phyloP scores from a whole-genome alignment of 2,888 invertebrate species.

The Cyrtodaria siliqua region DNA sequence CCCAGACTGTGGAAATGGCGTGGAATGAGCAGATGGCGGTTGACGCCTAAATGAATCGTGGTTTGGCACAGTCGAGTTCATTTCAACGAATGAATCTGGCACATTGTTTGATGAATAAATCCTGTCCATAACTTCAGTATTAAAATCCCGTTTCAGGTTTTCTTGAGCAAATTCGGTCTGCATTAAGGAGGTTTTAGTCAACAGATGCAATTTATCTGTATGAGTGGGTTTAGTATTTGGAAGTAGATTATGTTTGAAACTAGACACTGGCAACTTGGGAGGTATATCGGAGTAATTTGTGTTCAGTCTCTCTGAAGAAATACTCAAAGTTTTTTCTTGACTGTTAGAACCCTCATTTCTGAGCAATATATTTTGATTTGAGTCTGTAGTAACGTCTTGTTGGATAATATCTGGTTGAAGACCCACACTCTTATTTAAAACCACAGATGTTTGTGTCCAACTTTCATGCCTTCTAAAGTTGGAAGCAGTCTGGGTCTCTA shows the following conservation, averaged over 20 bases:
- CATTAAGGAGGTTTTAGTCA: slow-evolving; percentile 68
- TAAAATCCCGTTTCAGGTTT: slow-evolving; percentile 64
- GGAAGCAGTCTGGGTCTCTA: slow-evolving; percentile 22
- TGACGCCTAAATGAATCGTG: too few relatives aligned
- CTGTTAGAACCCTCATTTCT: not conserved
- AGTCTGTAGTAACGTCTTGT: not conserved
- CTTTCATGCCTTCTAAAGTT: slow-evolving; percentile 34
- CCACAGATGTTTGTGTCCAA: slow-evolving; percentile 61
- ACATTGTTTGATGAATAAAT: slow-evolving; percentile 34
- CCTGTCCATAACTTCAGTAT: slow-evolving; percentile 50
- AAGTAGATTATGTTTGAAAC: slow-evolving; percentile 60
- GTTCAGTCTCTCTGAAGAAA: not conserved
- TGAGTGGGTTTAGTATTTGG: slow-evolving; percentile 32
- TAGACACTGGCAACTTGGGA: slow-evolving; percentile 47
- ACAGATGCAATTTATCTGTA: slow-evolving; percentile 58
- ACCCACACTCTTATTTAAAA: slow-evolving; percentile 36
- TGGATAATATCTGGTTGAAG: slow-evolving; percentile 20
- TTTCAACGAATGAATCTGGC: too few relatives aligned
- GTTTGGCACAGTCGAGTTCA: too few relatives aligned
- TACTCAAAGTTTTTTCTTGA: not conserved
- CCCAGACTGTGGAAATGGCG: too few relatives aligned
- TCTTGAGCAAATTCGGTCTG: slow-evolving; percentile 72
- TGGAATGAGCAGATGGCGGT: too few relatives aligned
- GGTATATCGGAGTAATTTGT: slow-evolving; percentile 6
- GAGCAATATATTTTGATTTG: not conserved